phyloP scores from a whole-genome alignment of 1,140 invertebrate genomes.

The Eueides isabella region DNA sequence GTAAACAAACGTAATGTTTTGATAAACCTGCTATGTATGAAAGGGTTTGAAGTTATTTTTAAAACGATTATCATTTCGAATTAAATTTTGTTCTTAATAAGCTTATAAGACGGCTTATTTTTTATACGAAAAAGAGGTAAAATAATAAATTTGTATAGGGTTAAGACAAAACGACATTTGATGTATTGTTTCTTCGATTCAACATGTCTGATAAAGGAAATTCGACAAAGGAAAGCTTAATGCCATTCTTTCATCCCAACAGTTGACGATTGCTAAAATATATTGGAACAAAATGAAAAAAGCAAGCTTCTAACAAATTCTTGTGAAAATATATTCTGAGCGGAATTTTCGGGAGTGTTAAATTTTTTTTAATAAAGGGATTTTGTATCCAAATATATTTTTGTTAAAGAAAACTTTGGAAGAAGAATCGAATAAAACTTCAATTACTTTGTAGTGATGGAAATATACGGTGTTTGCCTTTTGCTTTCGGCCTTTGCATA shows the following conservation, averaged over 20 bases:
- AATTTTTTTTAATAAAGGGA: slow-evolving; percentile 6
- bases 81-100: neutral
- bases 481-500: neutral
- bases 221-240: slow-evolving; percentile 38
- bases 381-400: neutral
- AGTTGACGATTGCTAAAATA: slow-evolving; percentile 40
- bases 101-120: neutral
- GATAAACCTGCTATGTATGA: no score
- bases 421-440: neutral
- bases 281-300: slow-evolving; percentile 38
- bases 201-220: slow-evolving; percentile 33
- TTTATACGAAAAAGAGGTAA: neutral
- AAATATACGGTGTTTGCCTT: neutral
- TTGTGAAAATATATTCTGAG: neutral
- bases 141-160: slow-evolving; percentile 34
- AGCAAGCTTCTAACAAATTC: slow-evolving; percentile 7
- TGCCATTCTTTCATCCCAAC: slow-evolving; percentile 41
- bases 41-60: no score
- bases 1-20: no score
- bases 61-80: neutral
- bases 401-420: neutral
- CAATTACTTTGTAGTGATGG: neutral
- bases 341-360: slow-evolving; percentile 1
- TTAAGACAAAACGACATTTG: slow-evolving; percentile 41
- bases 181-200: slow-evolving; percentile 41